Evolutionary conservation across 2,797 vertebrate genomes (phyloP).

Genomic region (Pseudochirops cupreus): DNA sequence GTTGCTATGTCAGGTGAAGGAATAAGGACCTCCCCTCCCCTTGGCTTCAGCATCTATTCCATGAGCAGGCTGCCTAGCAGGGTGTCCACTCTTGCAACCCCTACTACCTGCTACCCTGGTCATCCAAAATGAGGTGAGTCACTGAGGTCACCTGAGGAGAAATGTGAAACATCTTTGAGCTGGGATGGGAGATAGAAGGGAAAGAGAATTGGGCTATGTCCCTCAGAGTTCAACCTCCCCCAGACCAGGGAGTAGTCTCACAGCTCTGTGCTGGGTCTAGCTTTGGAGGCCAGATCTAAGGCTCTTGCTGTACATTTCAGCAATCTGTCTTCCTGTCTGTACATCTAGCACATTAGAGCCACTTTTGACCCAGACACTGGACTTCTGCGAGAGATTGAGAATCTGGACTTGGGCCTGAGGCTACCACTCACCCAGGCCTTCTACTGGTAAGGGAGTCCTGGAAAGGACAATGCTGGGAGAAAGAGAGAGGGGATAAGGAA

Average conservation of each 20-base stretch:
- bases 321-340: not conserved
- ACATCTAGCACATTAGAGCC: constrained; percentile 81
- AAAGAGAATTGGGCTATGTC: too few relatives aligned
- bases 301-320: too few relatives aligned
- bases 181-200: too few relatives aligned
- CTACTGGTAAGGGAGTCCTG: constrained; percentile 88
- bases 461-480: too few relatives aligned
- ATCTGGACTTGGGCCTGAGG: constrained; percentile 88
- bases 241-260: too few relatives aligned
- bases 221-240: too few relatives aligned
- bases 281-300: too few relatives aligned
- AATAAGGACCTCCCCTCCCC: constrained; percentile 75
- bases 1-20: constrained; percentile 81
- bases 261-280: too few relatives aligned
- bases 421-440: constrained; percentile 92
- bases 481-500: too few relatives aligned
- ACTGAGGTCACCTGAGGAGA: not conserved
- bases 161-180: too few relatives aligned
- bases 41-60: constrained; percentile 90
- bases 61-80: constrained; percentile 69
- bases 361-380: constrained; percentile 90
- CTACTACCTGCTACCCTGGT: constrained; percentile 1
- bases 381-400: constrained; percentile 88
- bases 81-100: rapidly evolving
- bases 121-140: constrained; percentile 90